Percentiles rank a stretch among this genome's conserved stretches.
These are phyloP conservation scores for Drosophila suboccidentalis DNA, from an alignment of 2,888 invertebrate genomes.

Conservation along the genomic window DNA sequence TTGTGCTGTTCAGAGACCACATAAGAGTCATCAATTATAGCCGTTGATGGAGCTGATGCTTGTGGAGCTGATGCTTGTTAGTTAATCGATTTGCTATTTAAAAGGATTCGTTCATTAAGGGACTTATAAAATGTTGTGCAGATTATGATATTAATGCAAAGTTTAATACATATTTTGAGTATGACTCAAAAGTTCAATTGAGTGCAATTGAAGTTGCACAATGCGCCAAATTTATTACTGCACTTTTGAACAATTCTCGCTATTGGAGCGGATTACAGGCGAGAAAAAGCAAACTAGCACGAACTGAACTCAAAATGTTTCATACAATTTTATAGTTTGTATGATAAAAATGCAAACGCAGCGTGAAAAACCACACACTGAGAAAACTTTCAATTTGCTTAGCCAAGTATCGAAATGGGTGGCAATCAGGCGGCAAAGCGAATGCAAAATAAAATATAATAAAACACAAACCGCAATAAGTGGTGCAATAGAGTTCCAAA, in stretches of 20 bases:
- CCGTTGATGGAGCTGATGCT: background rate
- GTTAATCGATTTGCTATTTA: conserved; percentile 20
- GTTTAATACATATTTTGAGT: conserved; percentile 2
- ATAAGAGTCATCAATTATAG: conserved; percentile 18
- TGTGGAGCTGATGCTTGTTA: background rate
- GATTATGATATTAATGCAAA: background rate
- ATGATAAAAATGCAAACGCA: conserved; percentile 40
- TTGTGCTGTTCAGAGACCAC: background rate
- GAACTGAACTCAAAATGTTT: conserved; percentile 55
- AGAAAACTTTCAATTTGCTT: conserved; percentile 70
- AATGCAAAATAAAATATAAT: conserved; percentile 47
- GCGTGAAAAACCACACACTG: conserved; percentile 41
- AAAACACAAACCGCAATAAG: conserved; percentile 63
- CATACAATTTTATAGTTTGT: conserved; percentile 36
- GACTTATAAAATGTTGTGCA: background rate
- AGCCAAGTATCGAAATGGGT: conserved; percentile 62
- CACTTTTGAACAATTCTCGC: conserved; percentile 61
- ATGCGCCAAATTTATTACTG: conserved; percentile 50
- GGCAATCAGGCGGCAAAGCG: conserved; percentile 51
- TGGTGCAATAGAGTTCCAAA: conserved; percentile 16
- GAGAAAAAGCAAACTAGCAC: conserved; percentile 16
- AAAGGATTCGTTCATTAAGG: conserved; percentile 4
- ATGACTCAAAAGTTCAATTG: conserved; percentile 31
- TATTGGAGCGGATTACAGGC: conserved; percentile 37
- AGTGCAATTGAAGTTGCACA: conserved; percentile 45